Percentiles rank a stretch among this genome's conserved stretches.
Evolutionary conservation across 1,140 invertebrate genomes (phyloP).

Genomic region (Mya arenaria): DNA sequence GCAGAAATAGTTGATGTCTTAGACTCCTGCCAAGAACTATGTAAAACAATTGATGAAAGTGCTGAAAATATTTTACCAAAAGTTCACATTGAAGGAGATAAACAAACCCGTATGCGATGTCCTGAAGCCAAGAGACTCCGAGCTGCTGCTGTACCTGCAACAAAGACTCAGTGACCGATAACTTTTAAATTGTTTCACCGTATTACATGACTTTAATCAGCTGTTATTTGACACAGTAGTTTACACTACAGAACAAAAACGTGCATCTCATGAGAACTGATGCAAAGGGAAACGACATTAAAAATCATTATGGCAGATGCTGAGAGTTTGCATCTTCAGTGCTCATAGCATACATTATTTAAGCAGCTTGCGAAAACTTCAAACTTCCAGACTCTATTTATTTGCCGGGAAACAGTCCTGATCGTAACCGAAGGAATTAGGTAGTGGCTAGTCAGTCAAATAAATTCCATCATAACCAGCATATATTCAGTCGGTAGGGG

Average conservation of each 20-base stretch:
- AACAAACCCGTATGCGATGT: conserved; percentile 55
- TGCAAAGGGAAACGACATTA: conserved; percentile 47
- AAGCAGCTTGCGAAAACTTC: conserved; percentile 41
- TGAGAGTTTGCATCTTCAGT: conserved; percentile 57
- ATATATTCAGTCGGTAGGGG: not conserved
- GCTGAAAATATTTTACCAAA: not conserved
- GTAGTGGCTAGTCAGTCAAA: not conserved
- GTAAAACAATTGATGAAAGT: not conserved
- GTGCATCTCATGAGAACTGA: conserved; percentile 44
- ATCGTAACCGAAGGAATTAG: conserved; percentile 31
- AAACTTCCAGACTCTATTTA: not conserved
- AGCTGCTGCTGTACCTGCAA: conserved; percentile 7
- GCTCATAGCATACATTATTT: conserved; percentile 39
- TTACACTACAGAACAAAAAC: conserved; percentile 35
- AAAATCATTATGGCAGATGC: conserved; percentile 40
- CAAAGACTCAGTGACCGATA: conserved; percentile 43
- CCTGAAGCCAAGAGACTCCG: conserved; percentile 54
- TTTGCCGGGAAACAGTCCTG: conserved; percentile 6
- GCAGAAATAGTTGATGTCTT: conserved; percentile 42
- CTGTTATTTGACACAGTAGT: conserved; percentile 26
- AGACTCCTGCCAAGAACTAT: conserved; percentile 20
- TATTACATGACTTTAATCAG: conserved; percentile 34
- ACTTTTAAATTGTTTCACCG: conserved; percentile 64
- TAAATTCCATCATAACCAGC: conserved; percentile 6
- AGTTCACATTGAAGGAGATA: conserved; percentile 56